Evolutionary conservation across 2,797 vertebrate species (phyloP).

Genomic region (Argyrosomus regius): DNA sequence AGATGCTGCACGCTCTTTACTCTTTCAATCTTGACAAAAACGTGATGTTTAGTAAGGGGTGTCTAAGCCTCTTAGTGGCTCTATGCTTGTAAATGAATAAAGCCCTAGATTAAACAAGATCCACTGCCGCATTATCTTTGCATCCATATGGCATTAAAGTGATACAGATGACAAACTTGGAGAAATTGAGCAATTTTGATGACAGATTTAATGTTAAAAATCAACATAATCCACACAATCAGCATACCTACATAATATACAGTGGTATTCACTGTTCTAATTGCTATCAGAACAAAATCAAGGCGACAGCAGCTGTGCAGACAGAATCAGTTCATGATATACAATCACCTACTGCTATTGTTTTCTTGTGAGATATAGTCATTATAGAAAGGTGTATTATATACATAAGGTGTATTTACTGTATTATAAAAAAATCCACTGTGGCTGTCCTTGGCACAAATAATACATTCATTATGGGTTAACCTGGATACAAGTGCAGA

Average conservation of each 20-base stretch:
- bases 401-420: conserved; percentile 3
- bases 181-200: conserved; percentile 37
- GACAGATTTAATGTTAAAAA: conserved; percentile 73
- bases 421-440: conserved; percentile 7
- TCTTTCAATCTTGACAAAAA: conserved; percentile 52
- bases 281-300: conserved; percentile 31
- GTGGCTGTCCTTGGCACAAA: conserved; percentile 29
- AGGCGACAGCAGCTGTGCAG: conserved; percentile 51
- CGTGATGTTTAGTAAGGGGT: conserved; percentile 55
- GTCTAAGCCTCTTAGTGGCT: conserved; percentile 69
- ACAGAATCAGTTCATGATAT: conserved; percentile 29
- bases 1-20: conserved; percentile 31
- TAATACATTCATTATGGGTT: conserved; percentile 24
- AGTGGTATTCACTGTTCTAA: conserved; percentile 40
- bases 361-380: conserved; percentile 29
- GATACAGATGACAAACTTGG: conserved; percentile 52
- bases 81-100: conserved; percentile 65
- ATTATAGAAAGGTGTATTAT: conserved; percentile 5
- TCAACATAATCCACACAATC: conserved; percentile 50
- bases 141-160: conserved; percentile 54
- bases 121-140: conserved; percentile 56
- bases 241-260: conserved; percentile 44
- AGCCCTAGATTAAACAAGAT: conserved; percentile 65
- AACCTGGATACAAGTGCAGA: conserved; percentile 44
- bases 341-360: conserved; percentile 11